A percentile compares a stretch with the other conserved stretches of the same genome.
Evolutionary conservation across 2,113 vertebrate species (phyloP).

Genomic region (Petrocephalus zakoni): DNA sequence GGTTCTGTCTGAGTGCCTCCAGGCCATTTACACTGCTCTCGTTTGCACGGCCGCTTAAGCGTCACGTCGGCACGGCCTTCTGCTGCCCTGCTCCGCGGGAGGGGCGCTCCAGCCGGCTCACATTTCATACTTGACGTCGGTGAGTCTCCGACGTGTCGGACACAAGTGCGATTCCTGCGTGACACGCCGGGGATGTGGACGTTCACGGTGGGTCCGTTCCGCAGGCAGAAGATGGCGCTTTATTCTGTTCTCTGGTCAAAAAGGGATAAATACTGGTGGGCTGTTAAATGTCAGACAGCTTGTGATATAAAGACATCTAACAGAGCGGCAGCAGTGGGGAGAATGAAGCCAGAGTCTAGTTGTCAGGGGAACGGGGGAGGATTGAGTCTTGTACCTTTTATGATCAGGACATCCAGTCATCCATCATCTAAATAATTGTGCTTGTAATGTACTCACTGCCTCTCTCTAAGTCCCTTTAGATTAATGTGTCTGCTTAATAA

Average conservation of each 20-base stretch:
- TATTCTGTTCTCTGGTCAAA: slow-evolving; percentile 36
- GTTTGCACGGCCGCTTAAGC: not conserved
- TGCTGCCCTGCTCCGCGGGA: not conserved
- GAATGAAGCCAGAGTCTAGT: not conserved
- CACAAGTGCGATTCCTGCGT: slow-evolving; percentile 16
- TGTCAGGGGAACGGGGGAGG: not conserved
- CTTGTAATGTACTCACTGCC: not conserved
- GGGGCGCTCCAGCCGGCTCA: not conserved
- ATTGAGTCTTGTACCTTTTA: not conserved
- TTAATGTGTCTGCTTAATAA: not conserved
- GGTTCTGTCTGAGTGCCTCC: slow-evolving; percentile 9
- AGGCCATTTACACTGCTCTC: not conserved
- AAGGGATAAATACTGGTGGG: slow-evolving; percentile 29
- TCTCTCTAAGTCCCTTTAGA: not conserved
- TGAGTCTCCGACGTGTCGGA: not conserved
- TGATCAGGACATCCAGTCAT: not conserved
- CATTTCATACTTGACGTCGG: not conserved
- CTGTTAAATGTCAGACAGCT: not conserved
- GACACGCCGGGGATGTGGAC: slow-evolving; percentile 27
- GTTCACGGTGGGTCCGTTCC: slow-evolving; percentile 28
- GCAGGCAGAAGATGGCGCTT: slow-evolving; percentile 25
- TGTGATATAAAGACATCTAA: not conserved
- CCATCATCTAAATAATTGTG: not conserved
- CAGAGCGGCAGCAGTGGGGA: not conserved
- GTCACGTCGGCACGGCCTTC: no score